Conservation (phyloP, 2,113 vertebrate species). For the Triplophysa rosa region DNA sequence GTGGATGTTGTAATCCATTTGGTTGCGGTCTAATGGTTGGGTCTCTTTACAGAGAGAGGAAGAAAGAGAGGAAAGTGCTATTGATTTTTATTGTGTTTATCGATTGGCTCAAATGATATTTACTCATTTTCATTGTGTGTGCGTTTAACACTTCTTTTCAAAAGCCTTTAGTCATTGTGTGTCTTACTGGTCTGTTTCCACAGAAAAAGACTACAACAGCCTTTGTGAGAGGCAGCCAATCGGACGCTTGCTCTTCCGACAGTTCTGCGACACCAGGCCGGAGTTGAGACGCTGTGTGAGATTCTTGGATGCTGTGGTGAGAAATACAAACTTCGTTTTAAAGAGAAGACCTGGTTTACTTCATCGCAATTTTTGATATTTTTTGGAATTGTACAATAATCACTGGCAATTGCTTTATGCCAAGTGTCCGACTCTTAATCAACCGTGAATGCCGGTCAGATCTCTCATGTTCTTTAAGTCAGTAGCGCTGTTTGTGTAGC, state of each 20-base stretch:
- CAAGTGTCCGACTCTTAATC: too few species aligned
- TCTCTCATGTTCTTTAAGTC: too few species aligned
- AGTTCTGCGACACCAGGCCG: constrained; percentile 89
- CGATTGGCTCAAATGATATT: constrained; percentile 48
- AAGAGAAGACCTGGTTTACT: too few species aligned
- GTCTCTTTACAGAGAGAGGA: constrained; percentile 42
- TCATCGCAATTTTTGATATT: background rate
- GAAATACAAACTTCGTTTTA: constrained; percentile 45
- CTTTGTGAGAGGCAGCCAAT: constrained; percentile 94
- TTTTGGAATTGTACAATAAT: too few species aligned
- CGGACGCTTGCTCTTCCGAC: constrained; percentile 86
- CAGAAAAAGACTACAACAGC: constrained; percentile 93
- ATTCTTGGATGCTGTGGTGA: constrained; percentile 96
- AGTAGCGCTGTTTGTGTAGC: too few species aligned
- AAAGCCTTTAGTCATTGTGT: constrained; percentile 36
- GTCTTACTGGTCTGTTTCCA: constrained; percentile 29
- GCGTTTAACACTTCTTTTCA: constrained; percentile 9
- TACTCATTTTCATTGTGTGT: constrained; percentile 44
- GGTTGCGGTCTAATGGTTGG: constrained; percentile 47
- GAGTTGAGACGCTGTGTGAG: constrained; percentile 86
- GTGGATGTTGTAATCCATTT: constrained; percentile 33
- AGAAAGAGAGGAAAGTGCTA: constrained; percentile 48
- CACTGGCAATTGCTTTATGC: too few species aligned
- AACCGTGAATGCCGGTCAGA: too few species aligned
- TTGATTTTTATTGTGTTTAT: constrained; percentile 57